phyloP scores from a whole-genome alignment of 2,113 vertebrate genomes.

The Amphiprion ocellaris region DNA sequence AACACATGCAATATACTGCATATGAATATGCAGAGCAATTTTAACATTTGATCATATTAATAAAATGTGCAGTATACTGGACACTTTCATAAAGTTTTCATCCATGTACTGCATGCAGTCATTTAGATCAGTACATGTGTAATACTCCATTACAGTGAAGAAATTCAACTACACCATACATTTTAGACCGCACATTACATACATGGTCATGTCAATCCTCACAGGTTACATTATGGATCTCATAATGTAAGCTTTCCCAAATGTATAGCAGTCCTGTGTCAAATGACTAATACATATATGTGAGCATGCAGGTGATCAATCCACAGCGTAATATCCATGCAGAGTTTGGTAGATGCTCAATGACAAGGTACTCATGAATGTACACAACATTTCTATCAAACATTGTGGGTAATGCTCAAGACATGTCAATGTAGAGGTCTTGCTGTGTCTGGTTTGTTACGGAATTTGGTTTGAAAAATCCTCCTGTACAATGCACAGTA shows the following conservation, averaged over 20 bases:
- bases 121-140: background rate
- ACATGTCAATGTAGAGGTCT: background rate
- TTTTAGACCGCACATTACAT: background rate
- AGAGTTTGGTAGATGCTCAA: slow-evolving; percentile 11
- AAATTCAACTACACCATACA: background rate
- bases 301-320: slow-evolving; percentile 26
- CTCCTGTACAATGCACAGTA: background rate
- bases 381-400: slow-evolving; percentile 24
- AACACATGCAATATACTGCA: background rate
- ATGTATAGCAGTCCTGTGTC: background rate
- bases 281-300: background rate
- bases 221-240: background rate
- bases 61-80: background rate
- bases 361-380: background rate
- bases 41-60: background rate
- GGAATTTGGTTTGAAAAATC: background rate
- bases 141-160: background rate
- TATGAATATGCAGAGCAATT: background rate
- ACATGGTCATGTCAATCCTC: background rate
- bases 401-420: background rate
- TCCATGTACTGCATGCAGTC: background rate
- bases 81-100: slow-evolving; percentile 12
- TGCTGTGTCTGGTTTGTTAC: background rate
- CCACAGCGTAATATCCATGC: slow-evolving; percentile 16
- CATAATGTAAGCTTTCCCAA: background rate